Base-by-base conservation (phyloP, 2,888 invertebrate genomes). In the Drosophila tripunctata region DNA sequence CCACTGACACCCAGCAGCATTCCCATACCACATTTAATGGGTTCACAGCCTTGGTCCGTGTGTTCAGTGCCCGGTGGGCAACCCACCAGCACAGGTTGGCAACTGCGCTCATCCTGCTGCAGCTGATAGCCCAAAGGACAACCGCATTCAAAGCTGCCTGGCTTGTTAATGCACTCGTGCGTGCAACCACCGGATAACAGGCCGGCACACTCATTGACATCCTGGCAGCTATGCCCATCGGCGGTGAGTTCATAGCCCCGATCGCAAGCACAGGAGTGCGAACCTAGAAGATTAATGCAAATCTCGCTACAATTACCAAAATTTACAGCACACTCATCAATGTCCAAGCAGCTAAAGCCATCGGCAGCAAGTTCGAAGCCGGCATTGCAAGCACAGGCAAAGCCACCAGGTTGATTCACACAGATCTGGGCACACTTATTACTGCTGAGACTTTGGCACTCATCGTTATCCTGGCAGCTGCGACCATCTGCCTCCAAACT, bases 371-470 rank as follows among this genome's bases (percentile, higher is more conserved):
- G 90, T 76, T 79, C 74, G 67, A 75, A 92, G 35, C 92, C 93
- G 2, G 83, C 58, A 0, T 92, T 89, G 68, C 94, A 94, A 47
- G 87, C 82, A 74, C 94, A 94, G 17, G 89, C 77, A 77, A 91
- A 93, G 40, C 92, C 90, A 3, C 93, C 93, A 2, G 90, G 85
- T 5, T 83, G 89, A 75, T 94, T 94, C 6, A 85, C 70, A 76
- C 94, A 94, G 1, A 70, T 67, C 68, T 94, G 93, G 1, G 93
- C 92, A 87, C 95, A 95, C 8, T 93, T 93, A 0, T 93, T n/a
- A n/a, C n/a, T n/a, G n/a, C n/a, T n/a, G n/a, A n/a, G n/a, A n/a
- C n/a, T n/a, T 8, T 43, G 40, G 12, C 94, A 94, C 75, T 93
- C 93, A 77, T 94, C 92, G 4, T 93, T 87, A 27, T 84, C 65